phyloP scores from a whole-genome alignment of 2,797 vertebrate species.

The Rhinogobio ventralis region DNA sequence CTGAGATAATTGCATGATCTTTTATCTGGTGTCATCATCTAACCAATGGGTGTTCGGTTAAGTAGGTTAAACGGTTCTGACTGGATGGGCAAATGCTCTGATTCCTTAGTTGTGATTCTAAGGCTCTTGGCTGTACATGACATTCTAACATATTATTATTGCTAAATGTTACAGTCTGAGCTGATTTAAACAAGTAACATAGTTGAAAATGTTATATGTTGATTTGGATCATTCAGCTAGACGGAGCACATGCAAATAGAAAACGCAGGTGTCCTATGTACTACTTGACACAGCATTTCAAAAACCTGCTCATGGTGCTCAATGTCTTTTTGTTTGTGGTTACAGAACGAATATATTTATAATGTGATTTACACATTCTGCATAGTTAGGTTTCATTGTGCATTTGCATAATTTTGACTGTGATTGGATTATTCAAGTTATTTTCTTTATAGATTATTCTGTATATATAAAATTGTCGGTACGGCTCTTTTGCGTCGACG shows the following conservation, averaged over 20 bases:
- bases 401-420: neutral
- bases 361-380: neutral
- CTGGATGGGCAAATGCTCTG: conserved; percentile 4
- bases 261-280: neutral
- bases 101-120: conserved; percentile 11
- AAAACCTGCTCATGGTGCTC: neutral
- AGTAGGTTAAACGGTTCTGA: conserved; percentile 38
- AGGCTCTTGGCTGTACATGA: neutral
- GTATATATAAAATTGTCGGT: neutral
- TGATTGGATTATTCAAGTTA: neutral
- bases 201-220: neutral
- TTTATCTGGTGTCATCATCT: conserved; percentile 28
- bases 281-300: neutral
- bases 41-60: conserved; percentile 17
- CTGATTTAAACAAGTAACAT: neutral
- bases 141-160: neutral
- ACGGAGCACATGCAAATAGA: neutral
- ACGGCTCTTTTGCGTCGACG: neutral
- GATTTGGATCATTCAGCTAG: neutral
- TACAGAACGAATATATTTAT: neutral
- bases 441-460: neutral
- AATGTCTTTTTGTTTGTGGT: neutral
- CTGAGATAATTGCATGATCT: conserved; percentile 39
- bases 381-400: neutral
- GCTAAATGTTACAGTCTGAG: neutral